Conservation (phyloP, 1,140 invertebrate genomes). For the Hypsibius dujardini region DNA sequence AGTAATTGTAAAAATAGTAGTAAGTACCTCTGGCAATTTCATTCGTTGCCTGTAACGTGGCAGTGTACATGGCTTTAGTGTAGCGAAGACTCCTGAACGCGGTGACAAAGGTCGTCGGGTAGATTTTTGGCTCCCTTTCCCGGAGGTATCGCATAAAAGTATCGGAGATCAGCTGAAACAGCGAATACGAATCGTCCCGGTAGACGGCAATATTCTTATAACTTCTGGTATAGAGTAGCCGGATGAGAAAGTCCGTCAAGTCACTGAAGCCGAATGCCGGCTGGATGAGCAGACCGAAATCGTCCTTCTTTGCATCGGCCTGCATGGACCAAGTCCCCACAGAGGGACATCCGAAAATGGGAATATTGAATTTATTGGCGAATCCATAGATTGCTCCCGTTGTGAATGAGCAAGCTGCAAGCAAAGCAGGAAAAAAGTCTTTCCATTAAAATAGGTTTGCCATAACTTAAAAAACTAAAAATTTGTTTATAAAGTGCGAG, state of each 20-base stretch:
- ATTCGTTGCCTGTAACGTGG: not conserved
- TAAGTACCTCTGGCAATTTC: not conserved
- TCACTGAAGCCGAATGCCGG: constrained; percentile 11
- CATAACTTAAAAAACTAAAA: too few species aligned
- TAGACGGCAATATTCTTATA: not conserved
- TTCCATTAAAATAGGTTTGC: too few species aligned
- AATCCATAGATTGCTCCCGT: not conserved
- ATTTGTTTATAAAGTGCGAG: too few species aligned
- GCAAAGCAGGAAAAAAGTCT: too few species aligned
- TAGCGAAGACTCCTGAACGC: not conserved
- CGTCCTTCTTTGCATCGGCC: not conserved
- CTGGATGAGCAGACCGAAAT: not conserved
- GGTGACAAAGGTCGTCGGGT: not conserved
- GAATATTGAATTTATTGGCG: not conserved
- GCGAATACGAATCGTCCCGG: constrained; percentile 5
- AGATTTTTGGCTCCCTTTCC: not conserved
- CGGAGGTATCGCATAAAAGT: not conserved
- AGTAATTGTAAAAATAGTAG: too few species aligned
- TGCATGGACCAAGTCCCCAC: not conserved
- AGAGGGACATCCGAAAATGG: not conserved
- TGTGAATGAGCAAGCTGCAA: constrained; percentile 3
- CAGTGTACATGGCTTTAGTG: not conserved
- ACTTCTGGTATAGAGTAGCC: not conserved
- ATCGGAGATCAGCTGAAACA: not conserved
- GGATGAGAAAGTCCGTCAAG: not conserved